Evolutionary conservation across 2,888 invertebrate genomes (phyloP).

Genomic region (Coelogynopora nodosa): DNA sequence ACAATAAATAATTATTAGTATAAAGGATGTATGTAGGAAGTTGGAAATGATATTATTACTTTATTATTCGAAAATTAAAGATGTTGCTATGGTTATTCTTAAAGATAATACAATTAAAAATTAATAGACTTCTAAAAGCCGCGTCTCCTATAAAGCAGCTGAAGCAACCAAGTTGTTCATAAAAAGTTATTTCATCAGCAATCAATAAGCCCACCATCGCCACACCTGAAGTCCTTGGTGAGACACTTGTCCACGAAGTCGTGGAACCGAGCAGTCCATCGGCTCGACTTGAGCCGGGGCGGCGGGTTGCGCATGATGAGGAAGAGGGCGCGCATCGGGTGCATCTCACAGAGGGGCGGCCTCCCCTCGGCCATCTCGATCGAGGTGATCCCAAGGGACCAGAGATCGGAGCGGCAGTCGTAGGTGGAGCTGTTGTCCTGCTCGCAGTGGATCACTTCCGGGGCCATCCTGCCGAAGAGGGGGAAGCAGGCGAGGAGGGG

Average conservation of each 20-base stretch:
- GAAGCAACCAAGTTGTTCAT: too few species aligned
- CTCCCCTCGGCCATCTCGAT: slow-evolving; percentile 99
- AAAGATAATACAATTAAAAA: neutral
- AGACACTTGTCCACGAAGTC: slow-evolving; percentile 95
- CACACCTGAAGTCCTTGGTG: slow-evolving; percentile 70
- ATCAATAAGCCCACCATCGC: too few species aligned
- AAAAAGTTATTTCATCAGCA: too few species aligned
- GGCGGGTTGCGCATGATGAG: slow-evolving; percentile 96
- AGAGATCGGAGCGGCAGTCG: slow-evolving; percentile 75
- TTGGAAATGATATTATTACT: too few species aligned
- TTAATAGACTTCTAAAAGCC: slow-evolving; percentile 22
- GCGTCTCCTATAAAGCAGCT: too few species aligned
- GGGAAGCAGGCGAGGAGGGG: neutral
- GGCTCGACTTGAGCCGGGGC: slow-evolving; percentile 75
- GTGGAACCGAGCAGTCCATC: slow-evolving; percentile 76
- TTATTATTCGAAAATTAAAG: too few species aligned
- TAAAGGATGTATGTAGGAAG: too few species aligned
- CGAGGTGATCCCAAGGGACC: slow-evolving; percentile 83
- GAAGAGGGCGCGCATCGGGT: slow-evolving; percentile 98
- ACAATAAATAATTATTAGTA: too few species aligned
- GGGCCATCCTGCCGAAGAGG: slow-evolving; percentile 73
- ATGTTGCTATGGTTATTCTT: too few species aligned
- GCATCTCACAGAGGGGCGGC: slow-evolving; percentile 94
- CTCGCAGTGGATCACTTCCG: slow-evolving; percentile 98
- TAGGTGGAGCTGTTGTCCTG: slow-evolving; percentile 99